A percentile compares a stretch with the other conserved stretches of the same genome.
Conservation (phyloP, 2,113 vertebrate genomes). For the Terrapene triunguis region DNA sequence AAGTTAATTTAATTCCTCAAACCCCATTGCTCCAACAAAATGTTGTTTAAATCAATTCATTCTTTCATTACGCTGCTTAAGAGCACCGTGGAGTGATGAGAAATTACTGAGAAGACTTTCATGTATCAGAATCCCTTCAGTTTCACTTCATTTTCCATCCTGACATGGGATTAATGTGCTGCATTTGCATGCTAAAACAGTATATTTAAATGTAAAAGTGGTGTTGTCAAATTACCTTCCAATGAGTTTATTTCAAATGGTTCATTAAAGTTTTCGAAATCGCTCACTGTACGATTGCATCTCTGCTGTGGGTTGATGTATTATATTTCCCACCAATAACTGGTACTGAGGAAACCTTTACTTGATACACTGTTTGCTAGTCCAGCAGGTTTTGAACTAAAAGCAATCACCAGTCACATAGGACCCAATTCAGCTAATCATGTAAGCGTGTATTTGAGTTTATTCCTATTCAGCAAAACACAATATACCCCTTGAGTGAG, state of each 20-base stretch:
- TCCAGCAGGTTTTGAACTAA: neutral
- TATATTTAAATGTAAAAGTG: conserved; percentile 83
- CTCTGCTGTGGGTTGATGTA: conserved; percentile 72
- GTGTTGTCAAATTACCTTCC: conserved; percentile 80
- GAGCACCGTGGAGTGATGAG: conserved; percentile 74
- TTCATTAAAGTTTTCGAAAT: conserved; percentile 81
- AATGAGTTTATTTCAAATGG: conserved; percentile 82
- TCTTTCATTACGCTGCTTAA: conserved; percentile 80
- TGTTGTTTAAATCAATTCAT: conserved; percentile 83
- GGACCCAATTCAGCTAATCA: neutral
- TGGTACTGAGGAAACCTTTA: conserved; percentile 33
- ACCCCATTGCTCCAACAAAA: conserved; percentile 78
- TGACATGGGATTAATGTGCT: conserved; percentile 80
- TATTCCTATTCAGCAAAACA: accelerated
- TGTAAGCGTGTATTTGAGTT: neutral
- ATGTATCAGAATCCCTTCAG: conserved; percentile 77
- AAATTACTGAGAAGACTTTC: conserved; percentile 77
- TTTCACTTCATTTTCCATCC: conserved; percentile 77
- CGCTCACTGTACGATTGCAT: conserved; percentile 66
- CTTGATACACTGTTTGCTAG: conserved; percentile 3
- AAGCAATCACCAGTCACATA: neutral
- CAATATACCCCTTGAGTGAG: neutral
- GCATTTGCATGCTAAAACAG: conserved; percentile 77
- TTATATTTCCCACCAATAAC: conserved; percentile 46
- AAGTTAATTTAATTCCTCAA: conserved; percentile 83